Percentiles rank a stretch among this genome's conserved stretches.
Conservation (phyloP, 2,888 invertebrate genomes). For the Melitaea athalia region DNA sequence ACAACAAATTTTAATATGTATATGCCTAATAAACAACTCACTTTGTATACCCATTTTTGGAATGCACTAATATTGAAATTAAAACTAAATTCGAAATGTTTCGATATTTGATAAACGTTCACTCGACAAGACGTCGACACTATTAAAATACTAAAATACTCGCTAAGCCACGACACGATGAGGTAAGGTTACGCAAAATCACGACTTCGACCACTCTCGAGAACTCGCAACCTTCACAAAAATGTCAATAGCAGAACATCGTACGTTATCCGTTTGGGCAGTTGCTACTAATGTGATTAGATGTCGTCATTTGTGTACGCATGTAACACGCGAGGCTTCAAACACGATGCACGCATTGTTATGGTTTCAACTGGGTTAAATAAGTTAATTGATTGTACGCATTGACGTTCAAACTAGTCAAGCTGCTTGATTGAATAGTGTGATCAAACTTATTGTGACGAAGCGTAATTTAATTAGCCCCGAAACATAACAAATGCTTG, state of each 20-base stretch:
- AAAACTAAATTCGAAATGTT: slow-evolving; percentile 27
- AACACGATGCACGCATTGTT: slow-evolving; percentile 2
- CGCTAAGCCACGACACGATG: slow-evolving; percentile 58
- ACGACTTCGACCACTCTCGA: slow-evolving; percentile 55
- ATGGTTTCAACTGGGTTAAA: slow-evolving; percentile 8
- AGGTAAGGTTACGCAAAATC: slow-evolving; percentile 76
- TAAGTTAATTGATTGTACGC: background rate
- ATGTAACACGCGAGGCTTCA: slow-evolving; percentile 1
- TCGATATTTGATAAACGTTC: slow-evolving; percentile 57
- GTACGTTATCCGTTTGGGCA: slow-evolving; percentile 43
- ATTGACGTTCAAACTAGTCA: background rate
- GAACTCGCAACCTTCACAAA: slow-evolving; percentile 68
- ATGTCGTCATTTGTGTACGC: slow-evolving; percentile 14
- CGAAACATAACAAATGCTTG: too few relatives aligned
- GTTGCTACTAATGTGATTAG: slow-evolving; percentile 50
- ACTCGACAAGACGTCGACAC: slow-evolving; percentile 47
- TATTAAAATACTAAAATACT: slow-evolving; percentile 57
- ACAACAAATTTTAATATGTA: slow-evolving; percentile 17
- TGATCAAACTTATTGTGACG: background rate
- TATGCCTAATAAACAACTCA: slow-evolving; percentile 44
- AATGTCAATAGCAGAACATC: slow-evolving; percentile 77
- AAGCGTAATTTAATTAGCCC: background rate
- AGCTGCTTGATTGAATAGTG: background rate
- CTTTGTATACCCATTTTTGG: slow-evolving; percentile 53
- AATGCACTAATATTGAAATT: slow-evolving; percentile 27